A percentile compares a stretch with the other conserved stretches of the same genome.
These are phyloP conservation scores for Oscheius onirici DNA, from an alignment of 2,888 invertebrate species.

Conservation along the genomic window DNA sequence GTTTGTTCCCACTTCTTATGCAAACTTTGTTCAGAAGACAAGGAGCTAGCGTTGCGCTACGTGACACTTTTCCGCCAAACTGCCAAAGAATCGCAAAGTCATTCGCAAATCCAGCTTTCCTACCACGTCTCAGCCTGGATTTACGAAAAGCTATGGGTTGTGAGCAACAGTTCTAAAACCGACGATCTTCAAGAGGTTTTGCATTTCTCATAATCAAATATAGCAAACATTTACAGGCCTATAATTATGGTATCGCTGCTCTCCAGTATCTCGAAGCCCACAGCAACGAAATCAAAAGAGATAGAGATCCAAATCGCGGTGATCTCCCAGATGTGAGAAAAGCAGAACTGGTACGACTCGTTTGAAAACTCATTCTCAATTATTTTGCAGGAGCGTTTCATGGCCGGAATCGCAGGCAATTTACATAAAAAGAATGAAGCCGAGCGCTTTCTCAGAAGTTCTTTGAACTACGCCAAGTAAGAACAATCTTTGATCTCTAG, in stretches of 20 bases:
- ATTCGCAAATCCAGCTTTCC: conserved; percentile 13
- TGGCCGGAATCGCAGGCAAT: conserved; percentile 12
- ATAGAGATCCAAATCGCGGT: too few relatives aligned
- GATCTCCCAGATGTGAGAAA: too few relatives aligned
- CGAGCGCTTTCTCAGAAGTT: conserved; percentile 1
- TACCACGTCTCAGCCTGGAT: conserved; percentile 29
- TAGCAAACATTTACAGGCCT: too few relatives aligned
- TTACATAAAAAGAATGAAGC: neutral
- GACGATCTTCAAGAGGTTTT: neutral
- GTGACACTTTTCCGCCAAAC: neutral
- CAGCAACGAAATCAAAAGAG: too few relatives aligned
- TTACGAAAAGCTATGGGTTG: conserved; percentile 16
- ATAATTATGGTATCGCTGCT: too few relatives aligned
- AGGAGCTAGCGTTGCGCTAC: neutral
- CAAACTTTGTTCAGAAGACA: neutral
- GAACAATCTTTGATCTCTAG: neutral
- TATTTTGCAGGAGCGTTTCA: conserved; percentile 2
- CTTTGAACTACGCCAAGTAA: conserved; percentile 6
- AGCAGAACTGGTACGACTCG: too few relatives aligned
- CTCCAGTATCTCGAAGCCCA: too few relatives aligned
- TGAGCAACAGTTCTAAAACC: neutral
- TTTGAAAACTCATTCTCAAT: too few relatives aligned
- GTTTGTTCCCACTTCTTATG: neutral
- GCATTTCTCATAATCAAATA: too few relatives aligned
- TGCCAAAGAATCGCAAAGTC: neutral